Percentiles rank a stretch among this genome's conserved stretches.
Evolutionary conservation across 2,797 vertebrate species (phyloP).

Genomic region (Molossus alvarezi): DNA sequence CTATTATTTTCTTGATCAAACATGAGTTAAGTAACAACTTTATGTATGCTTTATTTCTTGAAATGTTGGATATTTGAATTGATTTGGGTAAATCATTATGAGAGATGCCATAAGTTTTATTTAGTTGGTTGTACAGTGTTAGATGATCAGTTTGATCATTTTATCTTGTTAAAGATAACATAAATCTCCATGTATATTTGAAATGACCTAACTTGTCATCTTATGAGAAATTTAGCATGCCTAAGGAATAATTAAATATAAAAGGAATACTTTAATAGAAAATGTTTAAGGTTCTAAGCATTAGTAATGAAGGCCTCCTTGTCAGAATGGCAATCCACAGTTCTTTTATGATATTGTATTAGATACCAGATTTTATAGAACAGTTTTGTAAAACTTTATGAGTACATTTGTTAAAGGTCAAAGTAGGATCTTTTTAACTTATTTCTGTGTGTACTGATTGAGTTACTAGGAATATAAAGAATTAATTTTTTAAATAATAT

Average conservation of each 20-base stretch:
- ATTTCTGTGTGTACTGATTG: conserved; percentile 18
- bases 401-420: not conserved
- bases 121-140: conserved; percentile 68
- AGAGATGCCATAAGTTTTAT: conserved; percentile 67
- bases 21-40: conserved; percentile 73
- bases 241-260: not conserved
- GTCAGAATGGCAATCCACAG: not conserved
- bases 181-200: conserved; percentile 30
- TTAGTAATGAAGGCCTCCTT: conserved; percentile 25
- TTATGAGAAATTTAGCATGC: conserved; percentile 60
- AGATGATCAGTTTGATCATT: conserved; percentile 67
- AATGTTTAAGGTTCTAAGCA: conserved; percentile 14
- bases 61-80: conserved; percentile 24
- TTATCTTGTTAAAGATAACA: conserved; percentile 55
- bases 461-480: conserved; percentile 29
- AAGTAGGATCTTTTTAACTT: not conserved
- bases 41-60: conserved; percentile 67
- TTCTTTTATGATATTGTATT: conserved; percentile 54
- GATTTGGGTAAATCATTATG: conserved; percentile 66
- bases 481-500: conserved; percentile 49
- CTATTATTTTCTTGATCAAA: conserved; percentile 59
- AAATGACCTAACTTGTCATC: conserved; percentile 34
- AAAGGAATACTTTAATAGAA: conserved; percentile 29
- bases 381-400: conserved; percentile 54
- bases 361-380: not conserved